Evolutionary conservation across 2,888 invertebrate species (phyloP).

Genomic region (Cephus spinipes): DNA sequence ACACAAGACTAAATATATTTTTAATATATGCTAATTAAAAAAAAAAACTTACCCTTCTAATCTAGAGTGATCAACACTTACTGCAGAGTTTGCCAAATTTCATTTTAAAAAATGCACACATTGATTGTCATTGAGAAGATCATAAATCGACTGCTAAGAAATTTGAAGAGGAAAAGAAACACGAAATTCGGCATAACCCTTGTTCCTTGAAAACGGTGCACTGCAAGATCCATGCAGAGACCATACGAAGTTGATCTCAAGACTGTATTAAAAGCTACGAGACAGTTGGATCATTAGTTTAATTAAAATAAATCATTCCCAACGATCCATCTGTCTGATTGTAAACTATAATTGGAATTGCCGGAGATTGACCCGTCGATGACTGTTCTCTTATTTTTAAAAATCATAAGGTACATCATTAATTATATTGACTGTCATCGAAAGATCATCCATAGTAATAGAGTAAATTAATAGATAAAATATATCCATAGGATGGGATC

Average conservation of each 20-base stretch:
- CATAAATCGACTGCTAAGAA: not conserved
- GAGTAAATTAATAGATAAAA: not conserved
- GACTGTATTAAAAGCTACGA: not conserved
- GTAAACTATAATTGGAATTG: not conserved
- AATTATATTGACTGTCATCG: not conserved
- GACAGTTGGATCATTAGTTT: not conserved
- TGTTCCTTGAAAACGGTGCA: not conserved
- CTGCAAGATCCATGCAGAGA: not conserved
- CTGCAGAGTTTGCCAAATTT: not conserved
- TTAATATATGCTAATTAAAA: not conserved
- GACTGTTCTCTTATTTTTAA: not conserved
- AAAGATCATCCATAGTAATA: not conserved
- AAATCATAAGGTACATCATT: not conserved
- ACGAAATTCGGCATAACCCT: not conserved
- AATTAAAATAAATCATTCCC: not conserved
- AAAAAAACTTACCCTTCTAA: constrained; percentile 1
- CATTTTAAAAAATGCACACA: not conserved
- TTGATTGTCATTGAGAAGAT: not conserved
- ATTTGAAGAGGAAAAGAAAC: not conserved
- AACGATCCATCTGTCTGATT: not conserved
- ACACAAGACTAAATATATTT: not conserved
- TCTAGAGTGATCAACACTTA: constrained; percentile 3
- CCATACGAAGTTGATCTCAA: not conserved
- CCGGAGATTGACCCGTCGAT: not conserved
- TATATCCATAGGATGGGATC: not conserved